Evolutionary conservation across 2,113 vertebrate species (phyloP), one percentile per base, ranked within the genome.

Genomic region (Loxodonta africana): DNA sequence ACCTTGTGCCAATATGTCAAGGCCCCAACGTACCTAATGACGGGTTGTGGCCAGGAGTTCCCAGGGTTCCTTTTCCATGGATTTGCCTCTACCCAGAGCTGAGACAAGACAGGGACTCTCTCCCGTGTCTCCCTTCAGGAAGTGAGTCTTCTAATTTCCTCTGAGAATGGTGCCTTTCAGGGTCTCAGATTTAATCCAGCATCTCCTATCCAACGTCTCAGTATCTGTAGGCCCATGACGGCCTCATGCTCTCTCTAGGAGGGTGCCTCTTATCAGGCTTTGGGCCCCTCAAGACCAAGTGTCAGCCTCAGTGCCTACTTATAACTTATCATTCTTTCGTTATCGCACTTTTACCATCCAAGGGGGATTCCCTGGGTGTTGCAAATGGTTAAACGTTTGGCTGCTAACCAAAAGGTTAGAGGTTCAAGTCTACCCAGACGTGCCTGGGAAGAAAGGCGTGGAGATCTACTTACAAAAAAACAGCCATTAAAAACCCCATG

Each of bases 21-120:
- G 86, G 82, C 28, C 65, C 53, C 6, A 0, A 1, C 21, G 15
- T 0, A 1, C n/a, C 48, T 8, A 4, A 1, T 2, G 10, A 0
- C 0, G 0, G 57, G 15, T 25, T 11, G 0, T 37, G 20, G 46
- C 12, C 23, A 10, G 14, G 60, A 7, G 30, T 17, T 1, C 7
- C 5, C 51, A 2, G 41, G 57, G 0, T 3, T 37, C 53, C 33
- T 12, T 9, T 12, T 12, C 6, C 17, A 4, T 4, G 0, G 10
- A 37, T 37, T 37, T 37, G 5, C 10, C 51, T 82, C 57, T 5
- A 8, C 0, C 1, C 0, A 10, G 14, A 0, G 21, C 8, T 7
- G 0, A 25, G 67, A 25, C 5, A 0, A 37, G 18, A 33, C 3
- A 2, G 26, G 5, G 10, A 25, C 25, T n/a, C 28, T 20, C 1